These are phyloP conservation scores for Marasmarcha lunaedactyla DNA, from an alignment of 2,888 invertebrate genomes.

Conservation along the genomic window DNA sequence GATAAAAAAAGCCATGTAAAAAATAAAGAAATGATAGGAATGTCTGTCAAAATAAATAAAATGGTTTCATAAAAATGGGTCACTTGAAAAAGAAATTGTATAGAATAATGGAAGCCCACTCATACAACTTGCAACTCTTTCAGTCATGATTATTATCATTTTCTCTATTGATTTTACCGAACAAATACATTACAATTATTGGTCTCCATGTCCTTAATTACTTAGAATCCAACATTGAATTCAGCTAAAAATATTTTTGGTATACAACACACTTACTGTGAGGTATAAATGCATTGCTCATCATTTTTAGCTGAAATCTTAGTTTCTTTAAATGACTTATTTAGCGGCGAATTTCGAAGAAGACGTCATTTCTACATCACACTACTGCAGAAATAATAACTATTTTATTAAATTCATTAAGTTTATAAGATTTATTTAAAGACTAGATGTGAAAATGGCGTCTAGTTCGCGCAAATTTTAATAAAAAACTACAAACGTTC, in stretches of 20 bases:
- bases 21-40: slow-evolving; percentile 6
- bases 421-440: background rate
- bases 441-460: slow-evolving; percentile 20
- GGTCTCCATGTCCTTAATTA: slow-evolving; percentile 61
- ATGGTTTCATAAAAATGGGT: slow-evolving; percentile 19
- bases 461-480: slow-evolving; percentile 32
- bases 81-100: slow-evolving; percentile 40
- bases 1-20: background rate
- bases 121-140: slow-evolving; percentile 60
- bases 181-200: slow-evolving; percentile 65
- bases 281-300: no score
- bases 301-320: no score
- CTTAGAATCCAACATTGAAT: slow-evolving; percentile 39
- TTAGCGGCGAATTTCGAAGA: background rate
- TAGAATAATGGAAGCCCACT: slow-evolving; percentile 66
- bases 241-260: background rate
- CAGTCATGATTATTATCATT: slow-evolving; percentile 62
- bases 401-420: background rate
- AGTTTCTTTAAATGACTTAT: background rate
- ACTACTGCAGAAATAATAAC: background rate
- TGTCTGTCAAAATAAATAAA: slow-evolving; percentile 1
- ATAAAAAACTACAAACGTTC: slow-evolving; percentile 36
- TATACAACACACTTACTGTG: no score
- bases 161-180: slow-evolving; percentile 58
- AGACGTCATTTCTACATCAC: background rate